Percentiles rank a stretch among this genome's conserved stretches.
Conservation (phyloP, 2,113 vertebrate genomes). For the Macaca nemestrina region DNA sequence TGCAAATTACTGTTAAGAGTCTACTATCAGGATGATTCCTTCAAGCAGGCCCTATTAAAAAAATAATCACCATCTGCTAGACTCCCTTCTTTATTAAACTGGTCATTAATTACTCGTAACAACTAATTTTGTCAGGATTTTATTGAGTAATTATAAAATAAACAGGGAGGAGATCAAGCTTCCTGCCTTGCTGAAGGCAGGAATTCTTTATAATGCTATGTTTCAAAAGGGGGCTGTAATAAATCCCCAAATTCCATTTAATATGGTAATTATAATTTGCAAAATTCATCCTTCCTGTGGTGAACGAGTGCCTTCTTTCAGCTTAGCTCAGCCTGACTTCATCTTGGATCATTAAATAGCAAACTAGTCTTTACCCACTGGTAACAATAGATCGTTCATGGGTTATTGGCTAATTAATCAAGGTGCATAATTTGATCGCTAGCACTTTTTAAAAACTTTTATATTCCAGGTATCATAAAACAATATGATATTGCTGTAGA, state of each 20-base stretch:
- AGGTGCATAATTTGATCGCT: constrained; percentile 62
- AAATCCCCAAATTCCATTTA: constrained; percentile 57
- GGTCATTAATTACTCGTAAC: constrained; percentile 74
- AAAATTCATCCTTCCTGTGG: constrained; percentile 73
- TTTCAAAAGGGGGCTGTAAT: constrained; percentile 67
- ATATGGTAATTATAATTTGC: constrained; percentile 24
- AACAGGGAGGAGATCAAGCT: constrained; percentile 56
- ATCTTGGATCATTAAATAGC: constrained; percentile 67
- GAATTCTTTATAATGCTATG: constrained; percentile 63
- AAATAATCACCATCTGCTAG: constrained; percentile 70
- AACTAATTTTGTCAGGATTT: constrained; percentile 73
- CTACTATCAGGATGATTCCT: constrained; percentile 26
- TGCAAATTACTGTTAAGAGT: constrained; percentile 25
- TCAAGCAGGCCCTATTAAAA: constrained; percentile 52
- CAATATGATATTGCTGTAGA: constrained; percentile 36
- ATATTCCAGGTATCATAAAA: constrained; percentile 65
- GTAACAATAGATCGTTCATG: constrained; percentile 78
- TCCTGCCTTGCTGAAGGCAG: constrained; percentile 24
- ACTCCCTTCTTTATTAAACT: constrained; percentile 64
- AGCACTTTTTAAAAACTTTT: constrained; percentile 62
- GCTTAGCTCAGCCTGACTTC: constrained; percentile 74
- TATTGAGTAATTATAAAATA: constrained; percentile 76
- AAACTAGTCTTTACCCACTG: constrained; percentile 55
- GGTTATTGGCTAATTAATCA: constrained; percentile 80
- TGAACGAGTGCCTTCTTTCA: constrained; percentile 72